These are phyloP conservation scores for Agrilus mali DNA, from an alignment of 2,888 invertebrate genomes.

Conservation along the genomic window DNA sequence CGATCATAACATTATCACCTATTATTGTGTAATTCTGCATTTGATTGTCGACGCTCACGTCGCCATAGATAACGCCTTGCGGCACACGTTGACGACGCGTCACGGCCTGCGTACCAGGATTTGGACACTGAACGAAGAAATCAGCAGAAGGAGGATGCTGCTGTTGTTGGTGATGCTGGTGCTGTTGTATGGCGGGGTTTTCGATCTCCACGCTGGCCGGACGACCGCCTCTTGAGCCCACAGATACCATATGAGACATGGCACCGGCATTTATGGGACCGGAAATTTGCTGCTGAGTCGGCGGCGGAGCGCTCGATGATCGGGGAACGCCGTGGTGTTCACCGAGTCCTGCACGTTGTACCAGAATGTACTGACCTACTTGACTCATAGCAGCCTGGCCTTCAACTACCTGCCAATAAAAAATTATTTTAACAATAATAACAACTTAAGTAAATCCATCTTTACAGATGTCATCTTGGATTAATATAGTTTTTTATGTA, in stretches of 20 bases:
- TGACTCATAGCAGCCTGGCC: slow-evolving; percentile 46
- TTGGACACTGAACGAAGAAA: slow-evolving; percentile 31
- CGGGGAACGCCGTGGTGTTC: slow-evolving; percentile 59
- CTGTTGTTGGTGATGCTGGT: background rate
- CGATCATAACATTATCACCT: slow-evolving; percentile 29
- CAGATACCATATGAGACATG: slow-evolving; percentile 26
- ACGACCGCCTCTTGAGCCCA: slow-evolving; percentile 41
- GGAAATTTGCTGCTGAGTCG: slow-evolving; percentile 36
- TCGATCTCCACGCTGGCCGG: slow-evolving; percentile 53
- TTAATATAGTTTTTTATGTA: too few species aligned
- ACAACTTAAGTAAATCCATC: background rate
- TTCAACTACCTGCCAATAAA: slow-evolving; percentile 41
- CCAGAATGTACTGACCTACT: slow-evolving; percentile 69
- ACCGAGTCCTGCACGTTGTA: slow-evolving; percentile 55
- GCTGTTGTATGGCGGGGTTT: slow-evolving; percentile 19
- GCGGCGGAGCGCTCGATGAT: slow-evolving; percentile 77
- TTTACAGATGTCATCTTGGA: background rate
- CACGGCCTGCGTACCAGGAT: slow-evolving; percentile 38
- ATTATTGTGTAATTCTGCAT: slow-evolving; percentile 41
- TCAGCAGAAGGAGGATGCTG: slow-evolving; percentile 20
- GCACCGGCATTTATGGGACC: slow-evolving; percentile 25
- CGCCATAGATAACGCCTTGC: slow-evolving; percentile 31
- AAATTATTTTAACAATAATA: slow-evolving; percentile 2
- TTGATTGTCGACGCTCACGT: slow-evolving; percentile 31
- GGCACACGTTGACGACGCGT: slow-evolving; percentile 35